Percentiles rank a stretch among this genome's conserved stretches.
Evolutionary conservation across 2,113 vertebrate species (phyloP).

Genomic region (Chaetodon auriga): DNA sequence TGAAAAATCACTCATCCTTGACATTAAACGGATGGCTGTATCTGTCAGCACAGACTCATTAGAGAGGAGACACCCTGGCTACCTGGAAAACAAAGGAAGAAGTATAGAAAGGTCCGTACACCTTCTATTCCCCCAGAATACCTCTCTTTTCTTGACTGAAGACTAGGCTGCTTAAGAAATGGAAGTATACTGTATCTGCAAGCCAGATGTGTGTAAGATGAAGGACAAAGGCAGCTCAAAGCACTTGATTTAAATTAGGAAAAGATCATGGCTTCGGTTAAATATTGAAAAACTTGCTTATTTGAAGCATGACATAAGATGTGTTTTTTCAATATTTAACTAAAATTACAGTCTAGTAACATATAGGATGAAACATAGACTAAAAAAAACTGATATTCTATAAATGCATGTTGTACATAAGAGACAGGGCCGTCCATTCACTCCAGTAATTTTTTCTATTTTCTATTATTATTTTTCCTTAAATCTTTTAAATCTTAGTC

Average conservation of each 20-base stretch:
- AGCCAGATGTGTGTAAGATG: not conserved
- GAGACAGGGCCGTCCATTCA: not conserved
- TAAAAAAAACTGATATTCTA: too few relatives aligned
- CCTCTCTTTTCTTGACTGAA: not conserved
- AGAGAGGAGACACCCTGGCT: slow-evolving; percentile 38
- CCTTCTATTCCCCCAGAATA: slow-evolving; percentile 7
- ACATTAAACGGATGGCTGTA: slow-evolving; percentile 8
- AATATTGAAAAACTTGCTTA: not conserved
- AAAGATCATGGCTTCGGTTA: not conserved
- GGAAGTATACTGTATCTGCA: not conserved
- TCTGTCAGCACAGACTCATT: slow-evolving; percentile 47
- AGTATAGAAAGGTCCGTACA: not conserved
- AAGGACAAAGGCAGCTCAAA: not conserved
- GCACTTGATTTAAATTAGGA: too few relatives aligned
- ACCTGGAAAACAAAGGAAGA: slow-evolving; percentile 35
- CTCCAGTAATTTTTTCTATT: not conserved
- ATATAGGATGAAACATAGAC: not conserved
- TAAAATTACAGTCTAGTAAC: not conserved
- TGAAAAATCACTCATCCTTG: not conserved
- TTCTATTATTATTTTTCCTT: not conserved
- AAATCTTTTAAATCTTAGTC: not conserved
- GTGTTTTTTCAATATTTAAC: not conserved
- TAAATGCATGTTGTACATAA: too few relatives aligned
- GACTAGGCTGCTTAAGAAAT: not conserved
- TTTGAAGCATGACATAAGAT: too few relatives aligned